phyloP scores from a whole-genome alignment of 2,888 invertebrate species.

The Lycophotia porphyrea region DNA sequence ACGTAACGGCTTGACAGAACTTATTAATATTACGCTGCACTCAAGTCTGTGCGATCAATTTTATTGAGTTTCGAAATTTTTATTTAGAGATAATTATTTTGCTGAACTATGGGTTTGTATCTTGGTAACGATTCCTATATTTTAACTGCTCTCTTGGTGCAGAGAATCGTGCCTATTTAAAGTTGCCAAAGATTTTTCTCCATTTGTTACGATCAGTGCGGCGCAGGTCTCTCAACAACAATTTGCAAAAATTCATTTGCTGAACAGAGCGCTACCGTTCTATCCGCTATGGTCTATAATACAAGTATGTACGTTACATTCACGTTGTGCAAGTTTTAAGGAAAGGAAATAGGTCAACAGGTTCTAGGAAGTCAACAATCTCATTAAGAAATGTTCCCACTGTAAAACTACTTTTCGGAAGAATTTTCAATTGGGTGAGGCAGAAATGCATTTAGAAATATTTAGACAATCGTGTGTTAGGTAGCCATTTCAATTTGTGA shows the following conservation, averaged over 20 bases:
- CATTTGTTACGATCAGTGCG: not conserved
- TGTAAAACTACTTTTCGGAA: not conserved
- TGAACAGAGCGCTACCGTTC: not conserved
- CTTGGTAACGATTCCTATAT: not conserved
- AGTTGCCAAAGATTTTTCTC: not conserved
- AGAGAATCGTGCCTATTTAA: not conserved
- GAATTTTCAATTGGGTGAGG: not conserved
- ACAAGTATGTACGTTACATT: not conserved
- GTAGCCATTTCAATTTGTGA: not conserved
- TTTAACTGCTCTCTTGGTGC: not conserved
- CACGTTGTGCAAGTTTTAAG: not conserved
- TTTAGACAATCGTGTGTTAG: not conserved
- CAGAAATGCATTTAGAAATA: not conserved
- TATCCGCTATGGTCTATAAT: not conserved
- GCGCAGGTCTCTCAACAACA: not conserved
- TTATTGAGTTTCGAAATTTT: conserved; percentile 28
- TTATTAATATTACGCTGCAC: conserved; percentile 57
- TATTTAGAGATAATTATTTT: not conserved
- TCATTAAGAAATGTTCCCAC: conserved; percentile 13
- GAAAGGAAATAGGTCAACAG: conserved; percentile 17
- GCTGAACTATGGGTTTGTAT: too few relatives aligned
- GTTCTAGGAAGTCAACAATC: not conserved
- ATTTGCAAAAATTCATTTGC: not conserved
- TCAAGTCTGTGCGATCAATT: conserved; percentile 47
- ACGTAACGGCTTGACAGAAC: conserved; percentile 60